Percentiles rank a stretch among this genome's conserved stretches.
Evolutionary conservation across 2,888 invertebrate genomes (phyloP).

Genomic region (Drosophila multiciliata): DNA sequence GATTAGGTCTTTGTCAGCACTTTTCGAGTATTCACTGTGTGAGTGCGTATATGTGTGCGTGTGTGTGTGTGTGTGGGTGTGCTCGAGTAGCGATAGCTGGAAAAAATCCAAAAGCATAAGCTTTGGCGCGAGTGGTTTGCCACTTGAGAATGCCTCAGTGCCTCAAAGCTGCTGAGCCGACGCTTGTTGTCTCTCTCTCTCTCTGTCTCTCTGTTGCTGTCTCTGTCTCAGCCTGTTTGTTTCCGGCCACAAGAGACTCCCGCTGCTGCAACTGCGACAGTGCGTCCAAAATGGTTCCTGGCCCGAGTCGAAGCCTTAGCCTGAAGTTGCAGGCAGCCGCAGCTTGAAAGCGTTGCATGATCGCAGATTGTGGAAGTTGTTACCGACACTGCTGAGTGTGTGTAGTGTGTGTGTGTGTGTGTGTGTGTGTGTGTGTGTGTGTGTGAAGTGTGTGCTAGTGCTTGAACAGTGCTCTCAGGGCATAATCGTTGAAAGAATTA

Average conservation of each 20-base stretch:
- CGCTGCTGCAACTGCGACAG: conserved; percentile 19
- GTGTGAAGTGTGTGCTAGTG: conserved; percentile 8
- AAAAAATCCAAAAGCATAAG: conserved; percentile 79
- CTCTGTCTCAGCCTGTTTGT: conserved; percentile 23
- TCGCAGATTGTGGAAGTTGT: conserved; percentile 39
- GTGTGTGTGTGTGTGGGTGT: conserved; percentile 58
- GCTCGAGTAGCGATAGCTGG: conserved; percentile 80
- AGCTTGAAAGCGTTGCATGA: conserved; percentile 31
- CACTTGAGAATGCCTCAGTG: conserved; percentile 44
- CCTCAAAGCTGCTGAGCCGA: conserved; percentile 27
- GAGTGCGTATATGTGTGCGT: conserved; percentile 30
- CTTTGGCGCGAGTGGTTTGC: conserved; percentile 59
- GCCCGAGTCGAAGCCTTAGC: conserved; percentile 8
- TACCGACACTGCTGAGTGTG: conserved; percentile 2
- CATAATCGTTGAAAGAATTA: conserved; percentile 26
- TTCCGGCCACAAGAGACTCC: conserved; percentile 46
- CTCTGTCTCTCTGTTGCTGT: background rate
- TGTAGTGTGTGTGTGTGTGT: background rate
- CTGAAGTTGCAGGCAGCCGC: conserved; percentile 18
- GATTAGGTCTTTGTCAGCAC: conserved; percentile 84
- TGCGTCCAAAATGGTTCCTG: conserved; percentile 5
- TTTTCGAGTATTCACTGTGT: conserved; percentile 75
- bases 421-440: conserved; percentile 5
- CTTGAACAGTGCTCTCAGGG: conserved; percentile 11
- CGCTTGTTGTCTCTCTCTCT: conserved; percentile 1